Evolutionary conservation across 2,113 vertebrate species (phyloP).

Genomic region (Carassius gibelio): DNA sequence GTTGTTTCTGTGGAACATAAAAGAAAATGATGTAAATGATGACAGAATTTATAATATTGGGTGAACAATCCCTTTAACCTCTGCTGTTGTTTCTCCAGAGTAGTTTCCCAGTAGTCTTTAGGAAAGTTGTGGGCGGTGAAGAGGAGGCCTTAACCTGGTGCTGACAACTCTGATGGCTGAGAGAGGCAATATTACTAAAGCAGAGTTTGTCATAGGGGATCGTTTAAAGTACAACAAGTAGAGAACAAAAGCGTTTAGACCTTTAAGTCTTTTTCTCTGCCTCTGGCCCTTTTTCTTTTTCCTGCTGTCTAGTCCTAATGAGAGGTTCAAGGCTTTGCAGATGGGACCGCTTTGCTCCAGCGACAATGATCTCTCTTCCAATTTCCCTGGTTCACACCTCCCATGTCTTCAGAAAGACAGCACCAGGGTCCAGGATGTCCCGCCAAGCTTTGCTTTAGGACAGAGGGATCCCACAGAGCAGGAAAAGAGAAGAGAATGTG

Average conservation of each 20-base stretch:
- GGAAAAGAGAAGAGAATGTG: conserved; percentile 37
- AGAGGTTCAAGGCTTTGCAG: conserved; percentile 33
- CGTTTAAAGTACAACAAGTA: conserved; percentile 23
- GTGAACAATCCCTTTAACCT: neutral
- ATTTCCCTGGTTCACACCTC: conserved; percentile 33
- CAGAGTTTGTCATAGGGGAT: conserved; percentile 1
- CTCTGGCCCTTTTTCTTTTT: conserved; percentile 9
- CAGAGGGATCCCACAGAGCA: conserved; percentile 9
- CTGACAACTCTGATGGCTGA: conserved; percentile 10
- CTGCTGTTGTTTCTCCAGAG: neutral
- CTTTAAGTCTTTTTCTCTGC: neutral
- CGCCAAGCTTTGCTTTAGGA: neutral
- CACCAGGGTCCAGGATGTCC: conserved; percentile 4
- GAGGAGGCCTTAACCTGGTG: neutral
- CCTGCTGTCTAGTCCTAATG: neutral
- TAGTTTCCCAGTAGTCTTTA: conserved; percentile 15
- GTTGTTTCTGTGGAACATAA: no score
- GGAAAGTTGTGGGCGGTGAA: neutral
- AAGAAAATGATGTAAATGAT: neutral
- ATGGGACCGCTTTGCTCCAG: conserved; percentile 27
- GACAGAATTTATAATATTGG: neutral
- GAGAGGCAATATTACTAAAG: conserved; percentile 4
- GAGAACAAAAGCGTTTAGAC: conserved; percentile 25
- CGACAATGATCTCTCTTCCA: conserved; percentile 13
- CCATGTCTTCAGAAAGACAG: conserved; percentile 5